phyloP scores from a whole-genome alignment of 2,113 vertebrate genomes.

The Mus pahari region DNA sequence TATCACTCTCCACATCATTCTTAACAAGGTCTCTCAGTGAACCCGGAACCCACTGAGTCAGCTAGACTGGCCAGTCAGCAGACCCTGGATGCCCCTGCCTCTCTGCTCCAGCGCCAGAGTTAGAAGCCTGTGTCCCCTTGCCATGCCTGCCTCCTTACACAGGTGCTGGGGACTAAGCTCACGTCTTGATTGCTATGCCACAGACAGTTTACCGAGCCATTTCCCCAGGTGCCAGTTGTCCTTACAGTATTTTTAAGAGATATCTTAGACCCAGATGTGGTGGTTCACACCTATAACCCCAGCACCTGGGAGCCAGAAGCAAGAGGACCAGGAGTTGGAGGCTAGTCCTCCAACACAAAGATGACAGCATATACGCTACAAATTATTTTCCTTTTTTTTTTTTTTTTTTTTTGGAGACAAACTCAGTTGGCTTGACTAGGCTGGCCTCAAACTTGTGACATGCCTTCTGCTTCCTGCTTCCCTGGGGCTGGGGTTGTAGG shows the following conservation, averaged over 20 bases:
- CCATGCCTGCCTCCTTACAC: not conserved
- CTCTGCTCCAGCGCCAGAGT: not conserved
- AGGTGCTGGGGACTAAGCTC: not conserved
- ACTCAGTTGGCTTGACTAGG: not conserved
- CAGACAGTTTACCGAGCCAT: not conserved
- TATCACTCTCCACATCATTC: not conserved
- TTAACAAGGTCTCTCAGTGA: not conserved
- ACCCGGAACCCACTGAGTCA: not conserved
- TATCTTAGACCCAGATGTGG: not conserved
- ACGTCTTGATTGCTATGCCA: not conserved
- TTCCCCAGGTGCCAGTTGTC: not conserved
- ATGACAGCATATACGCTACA: not conserved
- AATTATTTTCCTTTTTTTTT: not conserved
- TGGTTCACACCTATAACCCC: not conserved
- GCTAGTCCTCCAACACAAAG: not conserved
- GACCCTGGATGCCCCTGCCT: not conserved
- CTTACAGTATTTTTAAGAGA: not conserved
- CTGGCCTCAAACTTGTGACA: not conserved
- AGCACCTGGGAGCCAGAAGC: not conserved
- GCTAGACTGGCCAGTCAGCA: not conserved
- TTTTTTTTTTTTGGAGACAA: not conserved
- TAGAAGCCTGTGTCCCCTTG: not conserved
- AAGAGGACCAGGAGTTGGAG: not conserved
- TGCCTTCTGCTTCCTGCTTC: not conserved
- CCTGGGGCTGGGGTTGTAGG: not conserved